Evolutionary conservation across 1,140 invertebrate genomes (phyloP).

Genomic region (Conus betulinus): DNA sequence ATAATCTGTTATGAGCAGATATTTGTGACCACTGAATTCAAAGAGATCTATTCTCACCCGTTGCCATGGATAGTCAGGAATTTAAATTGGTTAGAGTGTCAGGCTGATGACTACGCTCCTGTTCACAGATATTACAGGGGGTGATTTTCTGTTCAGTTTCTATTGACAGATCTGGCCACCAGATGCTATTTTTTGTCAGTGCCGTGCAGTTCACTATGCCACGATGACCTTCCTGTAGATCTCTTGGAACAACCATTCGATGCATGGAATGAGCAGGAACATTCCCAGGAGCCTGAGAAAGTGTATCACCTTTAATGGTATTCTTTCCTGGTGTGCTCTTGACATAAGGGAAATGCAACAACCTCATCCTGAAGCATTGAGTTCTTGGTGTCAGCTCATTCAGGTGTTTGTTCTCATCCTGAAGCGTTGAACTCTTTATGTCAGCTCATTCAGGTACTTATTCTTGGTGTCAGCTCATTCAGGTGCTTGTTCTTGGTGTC

Average conservation of each 20-base stretch:
- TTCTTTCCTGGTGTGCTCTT: constrained; percentile 43
- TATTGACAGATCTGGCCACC: neutral
- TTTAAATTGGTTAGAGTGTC: neutral
- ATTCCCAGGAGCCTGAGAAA: neutral
- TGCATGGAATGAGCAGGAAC: neutral
- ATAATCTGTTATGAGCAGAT: neutral
- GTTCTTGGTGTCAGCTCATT: constrained; percentile 29
- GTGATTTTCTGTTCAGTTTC: neutral
- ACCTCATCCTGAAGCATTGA: constrained; percentile 31
- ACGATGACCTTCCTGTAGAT: neutral
- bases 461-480: no score
- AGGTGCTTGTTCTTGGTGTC: no score
- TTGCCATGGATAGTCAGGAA: neutral
- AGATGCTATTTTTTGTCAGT: neutral
- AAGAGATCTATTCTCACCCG: neutral
- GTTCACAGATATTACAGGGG: neutral
- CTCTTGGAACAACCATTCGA: neutral
- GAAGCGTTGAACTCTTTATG: constrained; percentile 30
- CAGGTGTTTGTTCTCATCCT: constrained; percentile 19
- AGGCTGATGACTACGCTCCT: neutral
- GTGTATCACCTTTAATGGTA: constrained; percentile 41
- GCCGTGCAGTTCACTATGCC: neutral
- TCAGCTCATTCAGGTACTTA: no score
- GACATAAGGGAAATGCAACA: constrained; percentile 19
- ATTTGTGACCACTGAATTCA: neutral